Base-by-base conservation (phyloP, 2,113 vertebrate species). In the Halichoerus grypus region DNA sequence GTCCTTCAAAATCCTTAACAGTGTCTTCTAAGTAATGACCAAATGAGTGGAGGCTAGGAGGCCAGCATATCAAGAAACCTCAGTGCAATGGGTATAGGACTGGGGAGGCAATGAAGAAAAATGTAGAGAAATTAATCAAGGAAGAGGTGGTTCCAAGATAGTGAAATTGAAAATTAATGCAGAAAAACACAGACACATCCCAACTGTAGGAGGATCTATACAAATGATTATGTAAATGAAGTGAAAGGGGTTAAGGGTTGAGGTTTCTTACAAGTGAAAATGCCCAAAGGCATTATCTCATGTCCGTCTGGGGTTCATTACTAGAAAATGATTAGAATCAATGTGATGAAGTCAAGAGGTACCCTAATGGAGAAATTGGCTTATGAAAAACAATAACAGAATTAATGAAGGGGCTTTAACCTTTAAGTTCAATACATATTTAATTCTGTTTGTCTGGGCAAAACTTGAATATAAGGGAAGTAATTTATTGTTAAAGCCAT, bases 401-500 rank as follows among this genome's bases (percentile, higher is more conserved):
- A 98, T 97, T 98, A 97, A 98, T 97, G 96, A 96, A 96, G 76
- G 81, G 79, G 57, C 67, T 95, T 94, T 98, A 97, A 97, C 97
- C 97, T 98, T 97, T 97, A 96, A 97, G 96, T 89, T 51, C 96
- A 98, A 98, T 98, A 82, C 74, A 96, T 98, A 98, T 98, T 98
- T 98, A 97, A 98, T 97, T 98, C 83, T 97, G 96, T 98, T 98
- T 98, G 93, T 98, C 97, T 98, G 92, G 96, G 85, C 87, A 97
- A 98, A 98, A 94, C 80, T 98, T 97, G 97, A 98, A 98, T 98
- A 87, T 98, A 98, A 98, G 98, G 83, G 83, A 97, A 98, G 76
- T 98, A 97, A 98, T 98, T 99, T 98, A 97, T 97, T 98, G 98
- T 98, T 89, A 86, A 13, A 63, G 85, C 94, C 72, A 79, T 98